Evolutionary conservation across 2,797 vertebrate genomes (phyloP), one percentile per base, ranked within the genome.

Genomic region (Spatula versicolor): DNA sequence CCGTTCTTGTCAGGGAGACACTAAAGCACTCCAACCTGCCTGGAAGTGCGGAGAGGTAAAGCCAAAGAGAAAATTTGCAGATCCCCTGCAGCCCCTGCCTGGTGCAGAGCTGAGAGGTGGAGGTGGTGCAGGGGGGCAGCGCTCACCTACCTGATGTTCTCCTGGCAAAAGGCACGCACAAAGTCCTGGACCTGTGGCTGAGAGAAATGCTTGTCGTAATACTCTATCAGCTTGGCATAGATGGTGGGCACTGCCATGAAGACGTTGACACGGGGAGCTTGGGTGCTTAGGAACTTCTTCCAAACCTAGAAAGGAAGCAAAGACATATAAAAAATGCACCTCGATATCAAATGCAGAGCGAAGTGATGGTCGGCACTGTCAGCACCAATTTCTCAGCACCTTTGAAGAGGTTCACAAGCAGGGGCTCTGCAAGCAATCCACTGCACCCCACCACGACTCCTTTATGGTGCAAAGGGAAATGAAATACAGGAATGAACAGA

Each of bases 171-270:
- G 1, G 99, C 99, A 95, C 41, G 98, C 54, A 99, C 96, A 1
- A 99, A 99, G 92, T 99, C 99, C 97, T 96, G 98, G 89, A 99
- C 98, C 2, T 92, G 98, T 1, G 98, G 98, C 88, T 98, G 98
- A 52, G 97, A 98, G 89, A 99, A 98, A 87, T 99, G 98, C 78
- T 97, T 86, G 28, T 99, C 97, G 1, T 99, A 98, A 92, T 99
- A 97, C 33, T 98, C 98, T 56, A 99, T 98, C 95, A 99, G 97
- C 97, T 99, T 99, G 76, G 98, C 98, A 87, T 99, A 99, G 95
- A 99, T 97, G 10, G 99, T 99, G 59, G 99, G 99, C 91, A 99
- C 99, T 2, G 99, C 99, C 99, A 99, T 99, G 94, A 99, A 99
- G 31, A 99, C 96, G 3, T 96, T 99, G 76, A 99, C 92, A 59